Evolutionary conservation across 1,140 invertebrate species (phyloP), one percentile per base, ranked within the genome.

Genomic region (Pseudoatta argentina): DNA sequence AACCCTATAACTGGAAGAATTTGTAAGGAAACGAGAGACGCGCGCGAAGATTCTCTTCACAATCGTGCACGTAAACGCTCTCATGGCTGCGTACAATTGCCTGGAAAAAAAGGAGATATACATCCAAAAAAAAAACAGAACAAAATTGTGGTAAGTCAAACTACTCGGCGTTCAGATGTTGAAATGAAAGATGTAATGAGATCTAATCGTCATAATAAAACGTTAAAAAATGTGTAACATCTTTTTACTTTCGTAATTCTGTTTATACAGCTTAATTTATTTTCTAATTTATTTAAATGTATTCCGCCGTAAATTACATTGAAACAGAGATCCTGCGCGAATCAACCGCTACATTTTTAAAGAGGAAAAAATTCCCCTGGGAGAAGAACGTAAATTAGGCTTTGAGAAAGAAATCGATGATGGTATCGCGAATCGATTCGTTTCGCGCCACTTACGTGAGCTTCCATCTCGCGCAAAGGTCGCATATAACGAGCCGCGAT

Each of bases 401-500:
- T 82, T 18, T 30, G 53, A 66, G 24, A 34, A 6, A 24, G 16
- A 61, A 61, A 83, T 75, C 24, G 69, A 16, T n/a, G 69, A 75
- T 27, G 27, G n/a, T n/a, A 75, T 83, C 39, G 69, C 55, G 57
- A 61, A 61, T 73, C 69, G 79, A 83, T 83, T 82, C 39, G 53
- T 48, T 73, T 55, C 39, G 14, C 79, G 48, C 55, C 55, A 82
- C 79, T 73, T 61, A 59, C 16, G 39, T 51, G 79, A 39, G 39
- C 27, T 72, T 61, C 57, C 69, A 51, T 61, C 57, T 61, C 55
- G 78, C 69, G 55, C 69, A 63, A 75, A 83, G 79, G 55, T 61
- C 63, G 53, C 53, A 12, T 86, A 90, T 88, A 90, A 90, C 86
- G 76, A 90, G 86, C 71, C 57, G n/a, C 81, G 81, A 89, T 86